Conservation (phyloP, 2,797 vertebrate genomes). For the Periophthalmus magnuspinnatus region DNA sequence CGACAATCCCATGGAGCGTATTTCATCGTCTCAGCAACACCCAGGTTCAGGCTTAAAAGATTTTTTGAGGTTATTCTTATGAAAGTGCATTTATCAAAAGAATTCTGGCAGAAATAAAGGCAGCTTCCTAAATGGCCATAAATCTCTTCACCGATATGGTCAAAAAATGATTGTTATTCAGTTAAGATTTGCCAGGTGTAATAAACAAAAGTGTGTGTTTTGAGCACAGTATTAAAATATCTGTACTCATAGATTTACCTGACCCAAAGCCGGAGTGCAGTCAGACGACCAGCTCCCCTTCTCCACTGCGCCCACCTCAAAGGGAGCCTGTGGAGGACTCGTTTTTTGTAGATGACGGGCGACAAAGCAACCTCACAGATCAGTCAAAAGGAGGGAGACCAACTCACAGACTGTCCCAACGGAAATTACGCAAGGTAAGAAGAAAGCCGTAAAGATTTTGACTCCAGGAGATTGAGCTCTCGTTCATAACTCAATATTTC, state of each 20-base stretch:
- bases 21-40: slow-evolving; percentile 49
- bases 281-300: slow-evolving; percentile 73
- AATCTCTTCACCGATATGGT: neutral
- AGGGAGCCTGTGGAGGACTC: slow-evolving; percentile 39
- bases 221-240: no score
- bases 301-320: slow-evolving; percentile 60
- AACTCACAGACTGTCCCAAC: slow-evolving; percentile 55
- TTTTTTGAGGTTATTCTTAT: neutral
- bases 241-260: slow-evolving; percentile 55
- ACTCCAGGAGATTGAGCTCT: neutral
- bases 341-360: slow-evolving; percentile 40
- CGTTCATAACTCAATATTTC: slow-evolving; percentile 4
- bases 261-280: slow-evolving; percentile 34
- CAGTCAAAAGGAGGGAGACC: slow-evolving; percentile 45
- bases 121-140: neutral
- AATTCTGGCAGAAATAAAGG: neutral
- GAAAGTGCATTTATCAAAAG: neutral
- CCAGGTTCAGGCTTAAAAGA: slow-evolving; percentile 20
- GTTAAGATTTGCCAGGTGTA: neutral
- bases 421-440: slow-evolving; percentile 51
- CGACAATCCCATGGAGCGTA: slow-evolving; percentile 81
- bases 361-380: slow-evolving; percentile 35
- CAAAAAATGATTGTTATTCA: neutral
- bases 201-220: neutral
- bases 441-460: neutral